phyloP scores from a whole-genome alignment of 1,140 invertebrate genomes.

The Luehdorfia chinensis region DNA sequence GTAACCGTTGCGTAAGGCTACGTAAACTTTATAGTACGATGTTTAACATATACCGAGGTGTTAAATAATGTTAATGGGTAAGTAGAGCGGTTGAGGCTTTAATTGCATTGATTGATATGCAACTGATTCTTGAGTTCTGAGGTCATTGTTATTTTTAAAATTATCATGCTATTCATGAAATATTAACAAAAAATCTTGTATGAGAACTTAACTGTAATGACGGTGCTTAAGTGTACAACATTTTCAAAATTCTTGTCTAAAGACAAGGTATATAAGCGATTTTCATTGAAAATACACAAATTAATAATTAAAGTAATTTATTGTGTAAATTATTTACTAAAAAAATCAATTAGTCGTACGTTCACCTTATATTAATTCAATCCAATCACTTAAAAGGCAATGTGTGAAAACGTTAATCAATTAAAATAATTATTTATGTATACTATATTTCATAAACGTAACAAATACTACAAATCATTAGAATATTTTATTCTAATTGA shows the following conservation, averaged over 20 bases:
- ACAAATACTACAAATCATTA: too few relatives aligned
- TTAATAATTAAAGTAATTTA: background rate
- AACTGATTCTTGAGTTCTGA: constrained; percentile 25
- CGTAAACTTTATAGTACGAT: constrained; percentile 37
- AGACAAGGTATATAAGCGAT: background rate
- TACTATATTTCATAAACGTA: too few relatives aligned
- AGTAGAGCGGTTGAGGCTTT: constrained; percentile 35
- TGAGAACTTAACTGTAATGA: background rate
- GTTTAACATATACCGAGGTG: constrained; percentile 35
- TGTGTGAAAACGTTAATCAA: background rate
- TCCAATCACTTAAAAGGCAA: too few relatives aligned
- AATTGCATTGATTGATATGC: constrained; percentile 52
- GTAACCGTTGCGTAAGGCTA: constrained; percentile 33
- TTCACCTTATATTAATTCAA: too few relatives aligned
- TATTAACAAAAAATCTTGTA: constrained; percentile 8
- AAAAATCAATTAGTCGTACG: too few relatives aligned
- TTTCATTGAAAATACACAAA: background rate
- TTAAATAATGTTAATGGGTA: constrained; percentile 49
- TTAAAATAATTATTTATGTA: too few relatives aligned
- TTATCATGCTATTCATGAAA: constrained; percentile 1
- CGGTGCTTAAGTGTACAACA: too few relatives aligned
- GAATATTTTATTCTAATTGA: too few relatives aligned
- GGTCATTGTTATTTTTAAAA: constrained; percentile 17
- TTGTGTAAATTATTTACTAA: background rate
- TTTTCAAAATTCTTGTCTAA: too few relatives aligned